Evolutionary conservation across 2,113 vertebrate genomes (phyloP), one percentile per base, ranked within the genome.

Genomic region (Thunnus thynnus): DNA sequence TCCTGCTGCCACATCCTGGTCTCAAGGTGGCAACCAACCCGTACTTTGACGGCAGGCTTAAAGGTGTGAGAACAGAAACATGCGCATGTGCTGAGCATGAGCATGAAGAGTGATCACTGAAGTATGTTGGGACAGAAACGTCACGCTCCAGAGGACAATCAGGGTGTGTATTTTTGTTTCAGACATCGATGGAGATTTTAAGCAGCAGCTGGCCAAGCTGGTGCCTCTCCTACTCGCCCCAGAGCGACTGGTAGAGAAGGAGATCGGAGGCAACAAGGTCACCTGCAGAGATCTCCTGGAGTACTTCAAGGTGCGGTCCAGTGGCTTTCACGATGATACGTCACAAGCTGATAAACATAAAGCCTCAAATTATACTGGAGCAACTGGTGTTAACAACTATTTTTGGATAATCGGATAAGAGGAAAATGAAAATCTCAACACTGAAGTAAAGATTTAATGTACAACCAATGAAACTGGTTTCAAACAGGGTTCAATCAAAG

Each of bases 241-340:
- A 41, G 96, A 97, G 63, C 96, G 94, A 76, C 92, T 99, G 91
- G 97, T 99, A 78, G 97, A 96, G 94, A 99, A 99, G 92, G 96
- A 99, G 92, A 99, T 99, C 14, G 96, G 97, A 90, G 98, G 98
- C 77, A 96, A 95, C 93, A 98, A 97, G 93, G 96, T 99, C 92
- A 98, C 97, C 75, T 99, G 98, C 95, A 96, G 96, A 94, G 97
- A 97, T 94, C 97, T 99, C 61, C 94, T 99, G 90, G 96, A 99
- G 93, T 99, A 99, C 91, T 99, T 99, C 92, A 99, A 98, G 96
- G 97, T 98, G 90, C 66, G 72, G 66, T 74, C 58, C 17, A 20
- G 16, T 62, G 0, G 1, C 12, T 52, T 50, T 18, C n/a, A 74
- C 47, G 55, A 5, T 10, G 0, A 44, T n/a, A 3, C 3, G 17